These are phyloP conservation scores for Drosophila anomelani DNA, from an alignment of 2,888 invertebrate species.

Conservation along the genomic window DNA sequence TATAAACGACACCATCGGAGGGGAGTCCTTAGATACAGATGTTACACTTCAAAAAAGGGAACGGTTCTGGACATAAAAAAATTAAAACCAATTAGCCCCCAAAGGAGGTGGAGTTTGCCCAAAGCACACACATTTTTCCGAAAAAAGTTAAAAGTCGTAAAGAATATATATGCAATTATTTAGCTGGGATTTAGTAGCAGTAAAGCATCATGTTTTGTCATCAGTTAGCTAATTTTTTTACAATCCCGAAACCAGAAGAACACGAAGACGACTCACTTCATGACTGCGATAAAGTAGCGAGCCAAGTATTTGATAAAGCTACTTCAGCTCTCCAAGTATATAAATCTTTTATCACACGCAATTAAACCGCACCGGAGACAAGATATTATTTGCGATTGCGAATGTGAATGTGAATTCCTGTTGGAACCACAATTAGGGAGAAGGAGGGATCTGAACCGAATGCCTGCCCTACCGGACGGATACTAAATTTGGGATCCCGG, in stretches of 20 bases:
- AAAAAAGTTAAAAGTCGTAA: constrained; percentile 6
- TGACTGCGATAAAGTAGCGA: constrained; percentile 44
- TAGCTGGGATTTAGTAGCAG: background rate
- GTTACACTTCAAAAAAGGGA: background rate
- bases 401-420: constrained; percentile 1
- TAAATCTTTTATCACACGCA: constrained; percentile 68
- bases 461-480: constrained; percentile 47
- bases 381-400: constrained; percentile 24
- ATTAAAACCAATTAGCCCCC: constrained; percentile 14
- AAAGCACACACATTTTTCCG: background rate
- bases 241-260: constrained; percentile 21
- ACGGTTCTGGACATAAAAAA: constrained; percentile 7
- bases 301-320: constrained; percentile 56
- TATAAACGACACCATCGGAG: background rate
- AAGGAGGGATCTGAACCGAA: constrained; percentile 41
- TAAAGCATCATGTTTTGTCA: constrained; percentile 23
- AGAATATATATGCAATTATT: constrained; percentile 7
- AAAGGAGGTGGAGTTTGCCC: constrained; percentile 23
- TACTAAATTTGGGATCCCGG: constrained; percentile 58
- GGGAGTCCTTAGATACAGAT: background rate
- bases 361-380: constrained; percentile 47
- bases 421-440: constrained; percentile 3
- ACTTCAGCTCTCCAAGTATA: constrained; percentile 42
- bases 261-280: constrained; percentile 63
- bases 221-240: constrained; percentile 49